These are phyloP conservation scores for Deroplatys truncata DNA, from an alignment of 2,888 invertebrate genomes.

Conservation along the genomic window DNA sequence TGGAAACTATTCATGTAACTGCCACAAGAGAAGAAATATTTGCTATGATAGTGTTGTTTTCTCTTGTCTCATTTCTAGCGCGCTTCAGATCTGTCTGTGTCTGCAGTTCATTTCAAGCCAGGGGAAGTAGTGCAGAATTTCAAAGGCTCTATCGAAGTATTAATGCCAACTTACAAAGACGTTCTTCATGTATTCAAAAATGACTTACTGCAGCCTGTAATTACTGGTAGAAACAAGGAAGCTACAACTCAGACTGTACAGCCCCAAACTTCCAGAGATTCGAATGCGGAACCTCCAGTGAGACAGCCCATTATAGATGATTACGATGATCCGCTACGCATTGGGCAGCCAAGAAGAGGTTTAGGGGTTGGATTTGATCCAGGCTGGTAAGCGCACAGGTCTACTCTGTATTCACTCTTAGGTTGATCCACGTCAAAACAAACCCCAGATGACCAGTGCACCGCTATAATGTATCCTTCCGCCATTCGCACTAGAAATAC, in stretches of 20 bases:
- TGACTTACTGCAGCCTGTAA: constrained; percentile 59
- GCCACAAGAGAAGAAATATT: too few relatives aligned
- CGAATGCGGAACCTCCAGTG: not conserved
- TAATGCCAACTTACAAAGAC: constrained; percentile 62
- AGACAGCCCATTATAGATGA: not conserved
- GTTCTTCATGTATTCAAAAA: constrained; percentile 58
- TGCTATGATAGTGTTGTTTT: not conserved
- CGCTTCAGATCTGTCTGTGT: constrained; percentile 54
- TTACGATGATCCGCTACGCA: constrained; percentile 9
- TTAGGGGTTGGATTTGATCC: constrained; percentile 8
- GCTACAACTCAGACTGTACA: constrained; percentile 20
- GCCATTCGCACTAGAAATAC: too few relatives aligned
- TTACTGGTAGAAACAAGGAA: not conserved
- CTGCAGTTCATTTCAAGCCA: constrained; percentile 57
- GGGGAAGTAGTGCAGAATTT: constrained; percentile 53
- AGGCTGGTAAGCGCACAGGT: not conserved
- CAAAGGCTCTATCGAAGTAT: constrained; percentile 55
- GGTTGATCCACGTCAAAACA: too few relatives aligned
- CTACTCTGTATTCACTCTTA: too few relatives aligned
- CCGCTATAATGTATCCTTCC: too few relatives aligned
- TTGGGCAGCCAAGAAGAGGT: constrained; percentile 9
- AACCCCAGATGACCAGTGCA: too few relatives aligned
- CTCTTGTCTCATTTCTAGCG: constrained; percentile 45
- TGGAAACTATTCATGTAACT: too few relatives aligned
- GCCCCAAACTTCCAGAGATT: not conserved